Evolutionary conservation across 2,888 invertebrate species (phyloP), one percentile per base, ranked within the genome.

Genomic region (Volucella inanis): DNA sequence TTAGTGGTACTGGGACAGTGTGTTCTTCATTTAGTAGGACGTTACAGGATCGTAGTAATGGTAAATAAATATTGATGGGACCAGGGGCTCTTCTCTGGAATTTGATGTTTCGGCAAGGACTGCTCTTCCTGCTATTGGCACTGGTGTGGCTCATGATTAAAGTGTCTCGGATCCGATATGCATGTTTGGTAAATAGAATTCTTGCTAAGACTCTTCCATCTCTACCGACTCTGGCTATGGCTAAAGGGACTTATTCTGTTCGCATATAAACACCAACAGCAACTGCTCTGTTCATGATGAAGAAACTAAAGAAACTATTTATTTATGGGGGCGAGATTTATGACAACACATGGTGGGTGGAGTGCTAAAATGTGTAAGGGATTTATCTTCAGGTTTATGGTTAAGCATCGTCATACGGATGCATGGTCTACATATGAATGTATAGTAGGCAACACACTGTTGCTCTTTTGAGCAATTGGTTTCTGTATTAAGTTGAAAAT

Each of bases 21-120:
- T 12, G 18, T 47, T n/a, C 15, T 8, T 10, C 43, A 45, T 55
- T 62, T n/a, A 12, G 15, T 61, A 12, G 14, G 54, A 41, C 52
- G 41, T 10, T 4, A 18, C n/a, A 12, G 18, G 10, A 9, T 61
- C 52, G 11, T 55, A 43, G 83, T 79, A 84, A 84, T 75, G 75
- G 65, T 47, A 67, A 80, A 80, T 80, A 84, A 80, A 84, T 80
- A 84, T 80, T 80, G 84, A 84, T 80, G 71, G 70, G 39, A 61
- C 49, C 65, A 50, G 70, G 52, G 39, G 68, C 77, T 78, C 41
- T 52, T 52, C 39, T 31, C 31, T 31, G 31, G 31, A 31, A 31
- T 6, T 31, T 6, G 31, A 31, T 31, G 31, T 31, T 31, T 31
- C 31, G 6, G 31, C 31, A 31, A 31, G 31, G 8, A 41, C 43